Evolutionary conservation across 2,888 invertebrate genomes (phyloP).

Genomic region (Agriopis leucophaearia): DNA sequence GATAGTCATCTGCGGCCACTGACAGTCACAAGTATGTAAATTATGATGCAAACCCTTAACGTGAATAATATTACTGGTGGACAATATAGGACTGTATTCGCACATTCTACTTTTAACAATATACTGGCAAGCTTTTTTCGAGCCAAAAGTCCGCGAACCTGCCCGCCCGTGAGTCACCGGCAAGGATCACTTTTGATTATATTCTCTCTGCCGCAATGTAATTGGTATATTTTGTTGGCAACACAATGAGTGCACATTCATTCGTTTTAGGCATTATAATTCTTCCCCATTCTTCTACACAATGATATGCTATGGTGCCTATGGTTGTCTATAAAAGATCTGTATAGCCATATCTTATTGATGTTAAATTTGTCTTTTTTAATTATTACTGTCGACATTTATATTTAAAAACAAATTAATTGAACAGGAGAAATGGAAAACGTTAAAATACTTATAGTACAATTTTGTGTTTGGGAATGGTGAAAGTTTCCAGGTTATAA

Average conservation of each 20-base stretch:
- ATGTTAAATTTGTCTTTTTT: neutral
- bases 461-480: too few relatives aligned
- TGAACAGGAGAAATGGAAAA: too few relatives aligned
- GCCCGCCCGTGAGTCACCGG: constrained; percentile 53
- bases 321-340: constrained; percentile 10
- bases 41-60: too few relatives aligned
- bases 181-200: constrained; percentile 82
- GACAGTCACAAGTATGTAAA: too few relatives aligned
- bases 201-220: constrained; percentile 79
- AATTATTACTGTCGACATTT: neutral
- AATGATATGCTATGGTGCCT: constrained; percentile 21
- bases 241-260: constrained; percentile 81
- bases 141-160: constrained; percentile 12
- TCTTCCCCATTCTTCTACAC: constrained; percentile 24
- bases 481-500: too few relatives aligned
- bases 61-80: too few relatives aligned
- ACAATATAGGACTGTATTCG: too few relatives aligned
- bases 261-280: constrained; percentile 68
- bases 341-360: constrained; percentile 2
- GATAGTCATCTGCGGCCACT: too few relatives aligned
- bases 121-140: too few relatives aligned
- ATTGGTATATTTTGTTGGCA: constrained; percentile 82
- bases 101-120: too few relatives aligned
- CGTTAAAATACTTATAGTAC: too few relatives aligned
- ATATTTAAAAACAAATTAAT: too few relatives aligned